Conservation (phyloP, 2,113 vertebrate genomes). For the Rhinopomastus cyanomelas region DNA sequence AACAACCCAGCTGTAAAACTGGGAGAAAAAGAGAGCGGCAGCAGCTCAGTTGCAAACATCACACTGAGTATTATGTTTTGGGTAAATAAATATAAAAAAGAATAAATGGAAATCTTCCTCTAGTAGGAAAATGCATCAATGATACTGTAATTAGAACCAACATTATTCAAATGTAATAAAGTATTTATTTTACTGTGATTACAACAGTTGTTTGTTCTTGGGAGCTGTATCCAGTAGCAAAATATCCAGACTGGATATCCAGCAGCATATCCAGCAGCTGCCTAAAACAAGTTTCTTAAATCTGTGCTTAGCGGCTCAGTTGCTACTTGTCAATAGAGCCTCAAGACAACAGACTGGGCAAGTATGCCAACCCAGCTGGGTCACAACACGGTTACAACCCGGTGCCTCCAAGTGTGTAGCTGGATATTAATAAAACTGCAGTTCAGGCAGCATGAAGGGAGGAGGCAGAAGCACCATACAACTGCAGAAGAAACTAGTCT, state of each 20-base stretch:
- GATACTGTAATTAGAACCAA: conserved; percentile 62
- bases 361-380: not conserved
- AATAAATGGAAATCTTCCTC: conserved; percentile 52
- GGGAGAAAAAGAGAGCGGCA: not conserved
- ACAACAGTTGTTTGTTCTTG: conserved; percentile 44
- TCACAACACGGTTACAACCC: not conserved
- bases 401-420: not conserved
- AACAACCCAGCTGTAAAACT: conserved; percentile 29
- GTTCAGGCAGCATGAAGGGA: not conserved
- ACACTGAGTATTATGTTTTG: conserved; percentile 33
- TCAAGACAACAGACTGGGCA: not conserved
- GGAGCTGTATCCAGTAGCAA: conserved; percentile 30
- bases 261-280: conserved; percentile 19
- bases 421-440: not conserved
- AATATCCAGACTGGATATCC: conserved; percentile 3
- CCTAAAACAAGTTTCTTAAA: conserved; percentile 5
- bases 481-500: not conserved
- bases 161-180: conserved; percentile 47
- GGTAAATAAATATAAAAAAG: conserved; percentile 55
- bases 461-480: not conserved
- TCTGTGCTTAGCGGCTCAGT: not conserved
- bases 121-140: conserved; percentile 46
- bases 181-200: conserved; percentile 55
- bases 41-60: conserved; percentile 26
- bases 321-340: not conserved